Base-by-base conservation (phyloP, 2,888 invertebrate genomes). In the Drosophila buzzatii region DNA sequence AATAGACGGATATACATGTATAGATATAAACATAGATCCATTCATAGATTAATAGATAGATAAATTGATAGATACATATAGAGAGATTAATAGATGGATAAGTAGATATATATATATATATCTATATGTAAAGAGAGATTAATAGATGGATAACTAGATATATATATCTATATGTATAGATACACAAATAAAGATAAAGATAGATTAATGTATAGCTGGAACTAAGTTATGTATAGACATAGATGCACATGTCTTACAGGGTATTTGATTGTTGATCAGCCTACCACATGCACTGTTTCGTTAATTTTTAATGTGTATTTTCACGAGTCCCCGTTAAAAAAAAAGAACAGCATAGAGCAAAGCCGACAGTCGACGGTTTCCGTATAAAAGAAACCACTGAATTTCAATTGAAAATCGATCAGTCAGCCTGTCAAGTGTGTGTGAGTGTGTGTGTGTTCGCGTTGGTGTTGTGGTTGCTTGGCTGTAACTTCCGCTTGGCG, bases 371-470 rank as follows among this genome's bases (percentile, higher is more conserved):
- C 45, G 41, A 71, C 55, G 39, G 37, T 53, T 67, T 69, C 64
- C 74, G 66, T 60, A 78, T 71, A 65, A 76, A 70, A 78, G 73
- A 74, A 89, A 86, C 79, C 87, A 76, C 79, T 86, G 89, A 89
- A 85, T 86, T 85, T 89, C 73, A 86, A 89, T 89, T 83, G 84
- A 81, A 85, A 81, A 89, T 89, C 89, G 76, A 89, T 89, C 89
- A 83, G 61, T 76, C 74, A 74, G 60, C 31, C 52, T 56, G 44
- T 27, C 31, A 35, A 39, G 23, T 62, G 42, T 51, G 14, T 1
- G 7, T 49, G 39, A 56, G 45, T 39, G 47, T 53, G 41, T 53
- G 62, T 63, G 42, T 41, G 44, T 39, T 33, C n/a, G 33, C 44
- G 49, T 33, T 51, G 35, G 61, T 53, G 53, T 27, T 72, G 76